Evolutionary conservation across 2,888 invertebrate genomes (phyloP), one percentile per base, ranked within the genome.

Genomic region (Leptinotarsa tumamoca): DNA sequence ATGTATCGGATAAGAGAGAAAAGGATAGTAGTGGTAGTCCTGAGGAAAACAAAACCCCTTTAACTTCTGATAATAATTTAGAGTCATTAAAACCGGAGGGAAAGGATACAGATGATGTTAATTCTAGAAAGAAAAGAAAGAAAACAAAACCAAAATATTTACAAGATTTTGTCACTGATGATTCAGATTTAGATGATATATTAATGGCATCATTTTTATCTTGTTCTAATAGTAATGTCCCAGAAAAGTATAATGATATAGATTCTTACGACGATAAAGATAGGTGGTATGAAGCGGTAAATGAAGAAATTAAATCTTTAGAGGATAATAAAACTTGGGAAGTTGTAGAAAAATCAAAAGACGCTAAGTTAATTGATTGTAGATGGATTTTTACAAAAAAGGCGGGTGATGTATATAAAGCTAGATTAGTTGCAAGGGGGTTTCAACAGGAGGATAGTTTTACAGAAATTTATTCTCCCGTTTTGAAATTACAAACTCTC

Each of bases 381-480:
- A 74, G 72, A 67, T 52, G 75, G 77, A 72, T 77, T 52, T 77
- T 77, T 58, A 75, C 74, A 43, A 72, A 63, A 23, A 49, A 68
- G 51, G 17, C 7, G 13, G 4, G 17, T 7, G 27, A 66, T 52
- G 52, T 49, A 51, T 68, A 21, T 68, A 52, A 68, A 54, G 68
- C 33, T 33, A 18, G 52, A 15, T 21, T 68, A 14, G 68, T 68
- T 17, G 68, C 18, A 33, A 13, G 52, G 14, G 21, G 68, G 21
- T 68, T 15, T 68, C 68, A 50, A 21, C 68, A 68, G 68, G 52
- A 68, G 75, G 73, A 70, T 58, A 50, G 58, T 50, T 68, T 73
- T 27, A 56, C 21, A 3, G 21, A 75, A 58, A 54, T 68, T 18
- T 75, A 75, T 71, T 71, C 75, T 63, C 74, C 77, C 18, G 77